Evolutionary conservation across 2,888 invertebrate genomes (phyloP), one percentile per base, ranked within the genome.

Genomic region (Eristalis pertinax): DNA sequence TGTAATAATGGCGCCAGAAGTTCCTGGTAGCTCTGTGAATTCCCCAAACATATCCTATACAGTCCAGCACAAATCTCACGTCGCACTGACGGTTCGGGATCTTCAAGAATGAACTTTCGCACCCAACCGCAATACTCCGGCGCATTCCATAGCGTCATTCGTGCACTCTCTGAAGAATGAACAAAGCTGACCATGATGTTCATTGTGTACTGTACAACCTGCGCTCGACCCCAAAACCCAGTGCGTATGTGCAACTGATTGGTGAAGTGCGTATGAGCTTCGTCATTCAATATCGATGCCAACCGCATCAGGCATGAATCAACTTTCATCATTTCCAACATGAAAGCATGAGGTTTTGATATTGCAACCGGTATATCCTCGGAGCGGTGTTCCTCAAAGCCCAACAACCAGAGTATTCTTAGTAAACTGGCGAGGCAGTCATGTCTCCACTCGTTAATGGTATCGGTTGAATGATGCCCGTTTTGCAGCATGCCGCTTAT

Each of bases 171-270:
- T 62, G 97, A 96, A 72, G 98, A 97, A 91, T 98, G 98, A 60
- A 98, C 96, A 97, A 98, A 98, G 89, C 98, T 98, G 41, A 98
- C 98, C 89, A 98, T 95, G 90, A 98, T 94, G 19, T 97, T 97
- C 96, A 98, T 97, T 19, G 98, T 96, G 91, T 98, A 98, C 91
- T 98, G 98, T 22, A 98, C 96, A 81, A 98, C 96, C 93, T 98
- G 98, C 0, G 98, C 97, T 89, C 98, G 94, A 1, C 98, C 98
- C 96, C 98, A 98, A 89, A 98, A 96, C 7, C 98, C 98, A 80
- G 98, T 98, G 92, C 98, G 97, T 90, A 98, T 97, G 89, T 97
- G 97, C 96, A 90, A 96, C 94, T 1, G 97, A 0, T 91, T 89
- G 24, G 89, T 88, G 68, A 90, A 90, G 96, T 70, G 98, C 95